Evolutionary conservation across 1,140 invertebrate species (phyloP).

Genomic region (Sminthurinus signatus): DNA sequence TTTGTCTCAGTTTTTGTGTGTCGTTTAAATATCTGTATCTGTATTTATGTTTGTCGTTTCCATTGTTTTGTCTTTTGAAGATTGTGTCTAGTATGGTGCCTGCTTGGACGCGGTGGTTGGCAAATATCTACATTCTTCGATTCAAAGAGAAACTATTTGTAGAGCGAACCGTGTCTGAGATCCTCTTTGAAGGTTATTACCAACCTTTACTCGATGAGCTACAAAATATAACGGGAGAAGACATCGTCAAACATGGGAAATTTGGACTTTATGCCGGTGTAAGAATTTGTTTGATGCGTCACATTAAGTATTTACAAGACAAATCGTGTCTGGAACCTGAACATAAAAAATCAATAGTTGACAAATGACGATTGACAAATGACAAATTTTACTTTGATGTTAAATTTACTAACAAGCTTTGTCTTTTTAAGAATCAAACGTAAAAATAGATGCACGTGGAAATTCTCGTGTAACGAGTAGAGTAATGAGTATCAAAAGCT

Average conservation of each 20-base stretch:
- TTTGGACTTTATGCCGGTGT: slow-evolving; percentile 38
- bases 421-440: too few species aligned
- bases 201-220: slow-evolving; percentile 27
- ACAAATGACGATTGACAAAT: too few species aligned
- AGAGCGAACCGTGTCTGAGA: slow-evolving; percentile 25
- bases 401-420: too few species aligned
- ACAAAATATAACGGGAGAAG: slow-evolving; percentile 23
- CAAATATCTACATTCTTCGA: slow-evolving; percentile 11
- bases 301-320: too few species aligned
- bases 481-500: too few species aligned
- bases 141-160: slow-evolving; percentile 34
- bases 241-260: slow-evolving; percentile 23
- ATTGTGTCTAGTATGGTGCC: slow-evolving; percentile 3
- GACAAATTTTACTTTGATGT: too few species aligned
- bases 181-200: slow-evolving; percentile 36
- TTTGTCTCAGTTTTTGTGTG: background rate
- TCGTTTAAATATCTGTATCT: background rate
- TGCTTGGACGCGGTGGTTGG: background rate
- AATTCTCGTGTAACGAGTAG: too few species aligned
- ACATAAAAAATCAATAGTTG: too few species aligned
- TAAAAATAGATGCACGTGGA: too few species aligned
- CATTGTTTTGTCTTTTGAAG: background rate
- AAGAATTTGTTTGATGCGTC: slow-evolving; percentile 9
- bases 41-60: background rate
- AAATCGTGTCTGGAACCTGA: too few species aligned